Evolutionary conservation across 2,113 vertebrate species (phyloP).

Genomic region (Mustela nigripes): DNA sequence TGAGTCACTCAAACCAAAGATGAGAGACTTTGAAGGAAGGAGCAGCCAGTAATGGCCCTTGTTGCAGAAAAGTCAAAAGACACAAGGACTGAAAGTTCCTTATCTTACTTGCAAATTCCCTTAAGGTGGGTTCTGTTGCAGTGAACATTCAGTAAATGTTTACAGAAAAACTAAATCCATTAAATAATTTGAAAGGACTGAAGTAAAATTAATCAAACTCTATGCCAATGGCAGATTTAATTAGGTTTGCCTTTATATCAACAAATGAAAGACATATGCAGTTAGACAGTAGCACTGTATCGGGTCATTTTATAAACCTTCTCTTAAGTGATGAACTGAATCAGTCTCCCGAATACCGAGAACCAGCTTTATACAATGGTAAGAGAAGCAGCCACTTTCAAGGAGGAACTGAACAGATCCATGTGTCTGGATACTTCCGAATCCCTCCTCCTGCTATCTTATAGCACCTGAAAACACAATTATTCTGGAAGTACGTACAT

Average conservation of each 20-base stretch:
- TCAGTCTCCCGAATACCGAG: not conserved
- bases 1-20: not conserved
- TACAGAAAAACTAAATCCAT: not conserved
- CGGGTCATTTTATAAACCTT: not conserved
- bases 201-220: conserved; percentile 6
- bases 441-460: not conserved
- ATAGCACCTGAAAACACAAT: not conserved
- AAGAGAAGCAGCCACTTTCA: not conserved
- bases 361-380: not conserved
- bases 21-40: not conserved
- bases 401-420: not conserved
- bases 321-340: not conserved
- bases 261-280: not conserved
- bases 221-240: not conserved
- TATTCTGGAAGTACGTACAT: not conserved
- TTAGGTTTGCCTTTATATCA: conserved; percentile 7
- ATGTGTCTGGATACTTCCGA: not conserved
- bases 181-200: not conserved
- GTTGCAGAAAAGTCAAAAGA: not conserved
- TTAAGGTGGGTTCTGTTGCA: not conserved
- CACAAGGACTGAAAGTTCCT: not conserved
- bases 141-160: not conserved
- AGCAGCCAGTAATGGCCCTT: not conserved
- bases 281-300: not conserved
- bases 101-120: not conserved